Base-by-base conservation (phyloP, 30 jellyfish, hydroid and myxozoan species). In the Chrysaora quinquecirrha region DNA sequence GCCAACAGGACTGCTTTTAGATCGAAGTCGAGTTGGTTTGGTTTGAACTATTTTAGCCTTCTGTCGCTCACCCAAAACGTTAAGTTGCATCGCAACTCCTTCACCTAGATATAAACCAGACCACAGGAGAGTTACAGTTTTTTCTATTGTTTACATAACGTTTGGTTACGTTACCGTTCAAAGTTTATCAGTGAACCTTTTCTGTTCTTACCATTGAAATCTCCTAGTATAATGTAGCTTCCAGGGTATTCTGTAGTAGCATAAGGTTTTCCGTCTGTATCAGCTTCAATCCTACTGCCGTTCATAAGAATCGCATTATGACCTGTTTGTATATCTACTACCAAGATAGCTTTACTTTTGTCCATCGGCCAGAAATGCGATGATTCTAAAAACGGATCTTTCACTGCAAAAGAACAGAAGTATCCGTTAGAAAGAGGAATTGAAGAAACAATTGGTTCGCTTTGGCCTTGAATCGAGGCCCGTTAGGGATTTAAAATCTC, bases 301-400 rank as follows among this genome's bases (percentile, higher is more conserved):
- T 87, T 78, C 95, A 93, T 81, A 24, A 93, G 70, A 33, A 93
- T 75, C 1, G 93, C 93, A 50, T 87, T 81, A 47, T 82, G 97
- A 7, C 99, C 99, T 23, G 99, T 95, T 43, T 83, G 93, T 0
- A 95, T 54, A 61, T 95, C 99, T 14, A 58, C 46, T 73, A 90
- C 82, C 22, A 80, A 54, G 33, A 81, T 74, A 10, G 79, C 73
- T 34, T 81, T 63, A 28, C 52, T 89, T 31, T 76, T 54, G 9
- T 95, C 96, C 60, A 95, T 64, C 24, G 99, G 99, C 99, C 99
- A 95, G 76, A 50, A 95, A 67, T 95, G 99, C 14, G 96, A 70
- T 32, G 97, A 95, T 34, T 88, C 97, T 30, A 88, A 68, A 84
- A 95, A 95, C 2, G 99, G 99, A 48, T 88, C 97, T 70, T 70